Evolutionary conservation across 2,797 vertebrate species (phyloP), one percentile per base, ranked within the genome.

Genomic region (Hyperoplus immaculatus): DNA sequence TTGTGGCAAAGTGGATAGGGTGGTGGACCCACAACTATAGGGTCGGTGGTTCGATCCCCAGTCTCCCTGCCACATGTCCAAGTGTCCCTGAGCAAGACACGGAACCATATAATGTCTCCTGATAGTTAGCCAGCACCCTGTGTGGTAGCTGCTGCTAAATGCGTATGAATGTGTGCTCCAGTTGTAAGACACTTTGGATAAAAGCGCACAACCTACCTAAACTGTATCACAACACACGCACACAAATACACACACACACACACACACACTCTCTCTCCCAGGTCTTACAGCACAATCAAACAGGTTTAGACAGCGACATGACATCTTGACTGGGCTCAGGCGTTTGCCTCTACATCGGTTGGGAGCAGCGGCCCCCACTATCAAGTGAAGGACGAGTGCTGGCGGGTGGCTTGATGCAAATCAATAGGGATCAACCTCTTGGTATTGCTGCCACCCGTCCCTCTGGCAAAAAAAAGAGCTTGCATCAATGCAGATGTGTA

Each of bases 361-460:
- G 15, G 4, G 57, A 82, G 82, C 82, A 81, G 82, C 72, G 62
- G 77, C 77, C 81, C 77, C 81, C 75, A 67, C 87, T 81, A 80
- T 81, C 84, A 84, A 78, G 74, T 81, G 89, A 89, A 91, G 86
- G 83, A 80, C 81, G 3, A 78, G 79, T 18, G 67, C 82, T 75
- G n/a, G 39, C n/a, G 36, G 53, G 56, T 61, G 21, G 69, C 68
- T 83, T 56, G 36, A 79, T 6, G 59, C 69, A 57, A 77, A 91
- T 91, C 92, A 83, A 92, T 90, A 85, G 72, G 87, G 88, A 91
- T 92, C 90, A 91, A 70, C 69, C 81, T 87, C 84, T 83, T 63
- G 72, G 86, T 88, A 78, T 78, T 65, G 38, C 82, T 63, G 73
- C 84, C 84, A 66, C 78, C 84, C 21, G 8, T 86, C 83, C 79